Percentiles rank a stretch among this genome's conserved stretches.
Conservation (phyloP, 2,888 invertebrate species). For the Fabriciana adippe region DNA sequence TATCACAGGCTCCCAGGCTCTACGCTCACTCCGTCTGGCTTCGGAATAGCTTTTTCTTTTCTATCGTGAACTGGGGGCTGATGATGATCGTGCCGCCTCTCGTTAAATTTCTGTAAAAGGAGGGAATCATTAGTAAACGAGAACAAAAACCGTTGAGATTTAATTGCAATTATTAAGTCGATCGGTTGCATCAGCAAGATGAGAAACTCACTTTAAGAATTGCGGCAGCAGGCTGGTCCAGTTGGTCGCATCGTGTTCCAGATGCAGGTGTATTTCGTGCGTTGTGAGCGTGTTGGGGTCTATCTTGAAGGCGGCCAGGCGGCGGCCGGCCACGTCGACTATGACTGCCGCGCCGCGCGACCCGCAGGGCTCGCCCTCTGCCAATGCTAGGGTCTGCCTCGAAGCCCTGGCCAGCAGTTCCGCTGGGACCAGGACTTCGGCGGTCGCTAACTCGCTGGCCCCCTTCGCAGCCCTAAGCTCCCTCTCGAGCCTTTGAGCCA, state of each 20-base stretch:
- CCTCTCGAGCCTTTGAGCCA: constrained; percentile 89
- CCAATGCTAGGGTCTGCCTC: constrained; percentile 89
- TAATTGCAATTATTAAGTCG: not conserved
- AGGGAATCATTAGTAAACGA: constrained; percentile 31
- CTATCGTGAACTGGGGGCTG: constrained; percentile 93
- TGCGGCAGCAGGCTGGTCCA: constrained; percentile 95
- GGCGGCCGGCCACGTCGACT: constrained; percentile 90
- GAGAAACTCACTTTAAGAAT: constrained; percentile 90
- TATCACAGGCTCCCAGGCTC: constrained; percentile 45
- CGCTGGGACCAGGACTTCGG: constrained; percentile 92
- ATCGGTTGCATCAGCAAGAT: not conserved
- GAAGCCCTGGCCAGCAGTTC: constrained; percentile 91
- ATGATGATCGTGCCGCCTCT: constrained; percentile 94
- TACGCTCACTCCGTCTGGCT: constrained; percentile 82
- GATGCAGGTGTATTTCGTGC: constrained; percentile 93
- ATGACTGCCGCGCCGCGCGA: constrained; percentile 93
- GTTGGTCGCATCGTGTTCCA: constrained; percentile 92
- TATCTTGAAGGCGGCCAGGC: constrained; percentile 91
- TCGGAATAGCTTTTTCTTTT: constrained; percentile 95
- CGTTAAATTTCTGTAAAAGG: constrained; percentile 88
- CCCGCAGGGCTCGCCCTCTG: constrained; percentile 95
- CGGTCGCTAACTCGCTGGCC: constrained; percentile 89
- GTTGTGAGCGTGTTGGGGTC: constrained; percentile 94
- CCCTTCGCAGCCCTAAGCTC: constrained; percentile 91
- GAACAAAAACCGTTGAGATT: not conserved